Evolutionary conservation across 2,113 vertebrate species (phyloP), one percentile per base, ranked within the genome.

Genomic region (Limanda limanda): DNA sequence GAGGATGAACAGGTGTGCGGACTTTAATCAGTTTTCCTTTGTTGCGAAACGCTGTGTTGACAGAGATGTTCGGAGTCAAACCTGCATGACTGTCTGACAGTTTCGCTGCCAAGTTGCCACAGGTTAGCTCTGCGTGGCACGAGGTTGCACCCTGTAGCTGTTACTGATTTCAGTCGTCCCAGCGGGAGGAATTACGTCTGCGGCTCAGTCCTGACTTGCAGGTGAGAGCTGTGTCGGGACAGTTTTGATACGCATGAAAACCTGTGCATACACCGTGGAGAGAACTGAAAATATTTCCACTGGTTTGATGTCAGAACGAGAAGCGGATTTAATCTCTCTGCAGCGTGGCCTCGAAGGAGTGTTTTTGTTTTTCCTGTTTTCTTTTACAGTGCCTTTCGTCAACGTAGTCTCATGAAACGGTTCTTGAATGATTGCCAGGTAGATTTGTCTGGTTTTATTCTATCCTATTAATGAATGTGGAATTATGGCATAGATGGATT

Each of bases 21-120:
- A 76, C 68, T 74, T 79, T 89, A 84, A 88, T 92, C 89, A 87
- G 75, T 47, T 79, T 64, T 52, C 83, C 67, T 88, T 91, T 92
- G 84, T 90, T 81, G 82, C 57, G 51, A 57, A 61, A 62, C n/a
- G 31, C 40, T 8, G 77, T 85, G 85, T 76, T 89, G 90, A 87
- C 75, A 78, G 88, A 85, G 74, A 31, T 24, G 72, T 76, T 78
- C 68, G 58, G 63, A 81, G 67, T 20, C 51, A 31, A 31, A 31
- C 31, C 31, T 31, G 31, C 31, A 78, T 90, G 71, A 74, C 72
- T 58, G 63, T 60, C 51, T 73, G n/a, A 54, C 62, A 62, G 23
- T 57, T 57, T 81, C 40, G 67, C 63, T 84, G 88, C 87, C 87
- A 88, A 87, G 72, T 79, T 71, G 68, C 78, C 35, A 63, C 37